Base-by-base conservation (phyloP, 2,888 invertebrate species). In the Rhopalosiphum nymphaeae region DNA sequence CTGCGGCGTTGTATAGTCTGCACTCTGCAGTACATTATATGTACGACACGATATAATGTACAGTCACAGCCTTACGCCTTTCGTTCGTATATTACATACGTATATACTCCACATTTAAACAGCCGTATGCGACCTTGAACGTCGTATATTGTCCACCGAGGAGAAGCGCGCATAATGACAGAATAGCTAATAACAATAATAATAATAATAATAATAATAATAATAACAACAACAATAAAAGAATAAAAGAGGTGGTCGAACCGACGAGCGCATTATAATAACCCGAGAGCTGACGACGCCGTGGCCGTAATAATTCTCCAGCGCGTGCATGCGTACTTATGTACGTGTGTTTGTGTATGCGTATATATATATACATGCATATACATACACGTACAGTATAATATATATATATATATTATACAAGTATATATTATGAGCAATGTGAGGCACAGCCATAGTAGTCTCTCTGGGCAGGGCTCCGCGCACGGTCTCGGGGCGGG, bases 181-280 rank as follows among this genome's bases (percentile, higher is more conserved):
- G 94, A 94, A 94, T 91, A 91, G 86, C 94, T 87, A 86, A 90
- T 93, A 93, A 93, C 89, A 92, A 92, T 92, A 92, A 92, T 92
- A 92, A 87, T 84, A 91, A 91, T 84, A 91, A 91, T 67, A 91
- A 91, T 61, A 89, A 89, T 89, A 67, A 90, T 85, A 92, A 92
- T 49, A 46, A 89, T 36, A 61, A 92, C 61, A 87, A 92, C 61
- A 61, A 92, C 61, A 92, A 61, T 57, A 86, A 91, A 46, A 89
- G 56, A 89, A 78, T 86, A 86, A 93, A 61, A 91, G 90, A 94
- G 94, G 94, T 94, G 86, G 94, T 94, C 94, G 94, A 94, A 90
- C 94, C 42, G 85, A n/a, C 29, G 89, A 94, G 44, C 86, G 91
- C 86, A 67, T 94, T 61, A 94, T 91, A 88, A 94, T 88, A 91